These are phyloP conservation scores for Parelbella ahira DNA, from an alignment of 2,888 invertebrate species.

Conservation along the genomic window DNA sequence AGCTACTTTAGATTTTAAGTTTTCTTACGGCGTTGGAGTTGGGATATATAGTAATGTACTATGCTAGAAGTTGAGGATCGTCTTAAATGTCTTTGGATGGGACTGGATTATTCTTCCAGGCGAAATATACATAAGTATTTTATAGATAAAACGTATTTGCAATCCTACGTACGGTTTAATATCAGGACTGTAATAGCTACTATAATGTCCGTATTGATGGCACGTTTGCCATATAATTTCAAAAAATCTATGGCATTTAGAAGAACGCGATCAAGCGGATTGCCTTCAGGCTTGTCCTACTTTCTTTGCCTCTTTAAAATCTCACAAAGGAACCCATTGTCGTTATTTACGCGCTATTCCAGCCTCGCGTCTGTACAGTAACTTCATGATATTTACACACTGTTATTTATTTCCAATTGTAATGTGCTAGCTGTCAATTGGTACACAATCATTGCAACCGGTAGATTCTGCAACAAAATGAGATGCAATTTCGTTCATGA, in stretches of 20 bases:
- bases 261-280: constrained; percentile 12
- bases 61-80: too few species aligned
- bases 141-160: too few species aligned
- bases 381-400: constrained; percentile 32
- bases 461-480: constrained; percentile 59
- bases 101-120: too few species aligned
- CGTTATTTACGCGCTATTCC: constrained; percentile 8
- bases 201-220: too few species aligned
- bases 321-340: constrained; percentile 5
- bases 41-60: too few species aligned
- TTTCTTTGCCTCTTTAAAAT: constrained; percentile 18
- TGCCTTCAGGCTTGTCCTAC: constrained; percentile 12
- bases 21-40: too few species aligned
- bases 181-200: too few species aligned
- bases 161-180: too few species aligned
- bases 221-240: neutral
- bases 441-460: constrained; percentile 61
- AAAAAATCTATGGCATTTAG: constrained; percentile 8
- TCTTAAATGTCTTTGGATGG: too few species aligned
- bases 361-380: constrained; percentile 13
- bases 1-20: too few species aligned
- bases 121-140: too few species aligned
- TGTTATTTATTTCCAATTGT: constrained; percentile 36
- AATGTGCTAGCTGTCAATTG: constrained; percentile 49
- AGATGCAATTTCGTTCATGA: constrained; percentile 69